Conservation (phyloP, 1,140 invertebrate genomes). For the Patella vulgata region DNA sequence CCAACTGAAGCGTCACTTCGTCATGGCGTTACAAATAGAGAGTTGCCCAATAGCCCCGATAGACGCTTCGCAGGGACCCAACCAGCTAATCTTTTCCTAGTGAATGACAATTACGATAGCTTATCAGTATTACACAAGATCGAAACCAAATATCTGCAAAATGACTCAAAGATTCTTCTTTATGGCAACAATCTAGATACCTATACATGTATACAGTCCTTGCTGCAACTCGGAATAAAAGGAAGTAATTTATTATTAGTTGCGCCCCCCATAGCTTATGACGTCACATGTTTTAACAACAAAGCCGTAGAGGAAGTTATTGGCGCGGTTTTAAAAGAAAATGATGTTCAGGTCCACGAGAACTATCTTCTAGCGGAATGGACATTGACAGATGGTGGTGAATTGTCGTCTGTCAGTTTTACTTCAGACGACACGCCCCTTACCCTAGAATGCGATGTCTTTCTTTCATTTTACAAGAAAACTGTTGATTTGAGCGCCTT, state of each 20-base stretch:
- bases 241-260: constrained; percentile 54
- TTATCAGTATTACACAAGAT: constrained; percentile 58
- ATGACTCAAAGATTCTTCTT: constrained; percentile 40
- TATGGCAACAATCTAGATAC: constrained; percentile 59
- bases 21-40: constrained; percentile 36
- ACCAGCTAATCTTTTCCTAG: constrained; percentile 60
- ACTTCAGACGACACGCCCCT: constrained; percentile 43
- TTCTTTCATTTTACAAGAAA: constrained; percentile 60
- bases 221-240: constrained; percentile 50
- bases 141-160: constrained; percentile 36
- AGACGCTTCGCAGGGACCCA: constrained; percentile 40
- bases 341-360: constrained; percentile 50
- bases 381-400: constrained; percentile 49
- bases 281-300: constrained; percentile 58
- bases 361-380: constrained; percentile 59
- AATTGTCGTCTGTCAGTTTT: constrained; percentile 46
- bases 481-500: constrained; percentile 60
- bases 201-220: constrained; percentile 55
- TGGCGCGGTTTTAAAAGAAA: constrained; percentile 85
- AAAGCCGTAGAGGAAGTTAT: constrained; percentile 73
- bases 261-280: constrained; percentile 36
- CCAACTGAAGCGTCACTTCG: constrained; percentile 53
- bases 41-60: constrained; percentile 44
- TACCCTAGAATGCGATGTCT: constrained; percentile 55
- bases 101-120: constrained; percentile 65